Conservation (phyloP, 2,797 vertebrate genomes). For the Sarcoramphus papa region DNA sequence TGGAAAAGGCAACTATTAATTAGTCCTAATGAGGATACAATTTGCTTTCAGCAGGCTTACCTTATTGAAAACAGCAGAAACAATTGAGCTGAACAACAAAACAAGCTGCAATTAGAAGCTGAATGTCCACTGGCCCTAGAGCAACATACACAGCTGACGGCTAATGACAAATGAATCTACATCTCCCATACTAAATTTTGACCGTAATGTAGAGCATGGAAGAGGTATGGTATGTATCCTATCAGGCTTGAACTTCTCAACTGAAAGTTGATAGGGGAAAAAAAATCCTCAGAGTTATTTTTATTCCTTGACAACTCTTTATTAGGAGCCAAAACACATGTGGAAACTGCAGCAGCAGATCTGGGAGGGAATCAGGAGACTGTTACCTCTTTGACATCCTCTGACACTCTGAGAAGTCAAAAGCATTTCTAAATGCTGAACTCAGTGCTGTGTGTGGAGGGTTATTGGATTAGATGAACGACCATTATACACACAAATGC, state of each 20-base stretch:
- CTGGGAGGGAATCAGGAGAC: background rate
- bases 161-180: background rate
- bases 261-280: background rate
- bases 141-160: background rate
- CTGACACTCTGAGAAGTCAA: background rate
- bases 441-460: background rate
- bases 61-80: constrained; percentile 5
- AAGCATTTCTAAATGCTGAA: background rate
- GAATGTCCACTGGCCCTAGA: background rate
- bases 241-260: background rate
- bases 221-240: background rate
- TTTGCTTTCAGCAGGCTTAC: constrained; percentile 20
- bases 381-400: background rate
- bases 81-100: constrained; percentile 8
- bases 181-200: background rate
- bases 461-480: background rate
- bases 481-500: background rate
- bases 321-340: background rate
- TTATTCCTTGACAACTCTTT: background rate
- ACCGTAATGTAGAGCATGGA: background rate
- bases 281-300: background rate
- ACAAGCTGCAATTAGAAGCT: constrained; percentile 20
- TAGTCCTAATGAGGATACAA: constrained; percentile 19
- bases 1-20: constrained; percentile 39
- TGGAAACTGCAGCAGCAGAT: background rate